phyloP scores from a whole-genome alignment of 2,888 invertebrate genomes.

The Nowickia ferox region DNA sequence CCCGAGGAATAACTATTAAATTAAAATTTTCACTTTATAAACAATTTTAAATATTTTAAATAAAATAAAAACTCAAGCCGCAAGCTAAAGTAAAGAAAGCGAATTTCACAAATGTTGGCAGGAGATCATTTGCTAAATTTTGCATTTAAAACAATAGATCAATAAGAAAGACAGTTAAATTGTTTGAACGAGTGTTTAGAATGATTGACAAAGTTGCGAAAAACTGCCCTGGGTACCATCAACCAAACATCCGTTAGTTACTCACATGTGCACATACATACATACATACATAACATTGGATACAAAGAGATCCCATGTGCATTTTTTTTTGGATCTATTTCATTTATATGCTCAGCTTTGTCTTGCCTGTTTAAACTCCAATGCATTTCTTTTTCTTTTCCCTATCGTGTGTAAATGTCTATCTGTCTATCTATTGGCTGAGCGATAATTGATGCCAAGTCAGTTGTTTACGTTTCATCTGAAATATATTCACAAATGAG shows the following conservation, averaged over 20 bases:
- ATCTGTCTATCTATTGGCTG: constrained; percentile 43
- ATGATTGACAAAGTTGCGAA: constrained; percentile 69
- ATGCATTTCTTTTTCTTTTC: neutral
- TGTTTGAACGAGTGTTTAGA: constrained; percentile 32
- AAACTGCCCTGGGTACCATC: constrained; percentile 29
- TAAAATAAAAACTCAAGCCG: constrained; percentile 10
- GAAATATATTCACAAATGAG: constrained; percentile 22
- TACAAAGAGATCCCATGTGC: constrained; percentile 35
- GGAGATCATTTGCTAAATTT: constrained; percentile 52
- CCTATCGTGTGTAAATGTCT: constrained; percentile 21
- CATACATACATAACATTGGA: neutral
- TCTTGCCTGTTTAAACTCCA: constrained; percentile 17
- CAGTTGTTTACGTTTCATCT: constrained; percentile 40
- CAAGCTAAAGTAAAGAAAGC: constrained; percentile 10
- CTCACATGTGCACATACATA: neutral
- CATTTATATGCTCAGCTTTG: constrained; percentile 45
- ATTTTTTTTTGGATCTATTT: constrained; percentile 26
- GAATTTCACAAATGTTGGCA: constrained; percentile 42
- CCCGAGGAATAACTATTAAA: neutral
- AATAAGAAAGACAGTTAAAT: constrained; percentile 19
- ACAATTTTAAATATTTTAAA: neutral
- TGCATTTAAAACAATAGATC: constrained; percentile 21
- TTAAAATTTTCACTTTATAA: constrained; percentile 16
- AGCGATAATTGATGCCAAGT: constrained; percentile 63
- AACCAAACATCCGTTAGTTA: constrained; percentile 22